Evolutionary conservation across 2,113 vertebrate species (phyloP).

Genomic region (Alces alces): DNA sequence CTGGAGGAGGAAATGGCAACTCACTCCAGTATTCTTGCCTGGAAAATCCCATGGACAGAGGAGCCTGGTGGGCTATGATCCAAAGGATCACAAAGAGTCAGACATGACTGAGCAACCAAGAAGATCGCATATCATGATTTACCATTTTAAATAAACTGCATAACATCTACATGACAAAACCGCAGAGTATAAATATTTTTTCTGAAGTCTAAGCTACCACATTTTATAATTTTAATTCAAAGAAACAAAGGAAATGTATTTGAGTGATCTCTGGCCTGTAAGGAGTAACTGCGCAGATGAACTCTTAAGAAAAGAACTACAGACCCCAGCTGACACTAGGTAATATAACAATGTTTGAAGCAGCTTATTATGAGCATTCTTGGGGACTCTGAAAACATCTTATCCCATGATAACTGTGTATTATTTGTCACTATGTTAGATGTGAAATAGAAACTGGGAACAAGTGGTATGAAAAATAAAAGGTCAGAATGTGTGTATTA

Average conservation of each 20-base stretch:
- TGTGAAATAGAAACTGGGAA: neutral
- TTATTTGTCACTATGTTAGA: neutral
- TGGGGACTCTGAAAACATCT: neutral
- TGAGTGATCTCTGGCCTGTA: neutral
- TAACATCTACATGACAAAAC: neutral
- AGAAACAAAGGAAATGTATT: neutral
- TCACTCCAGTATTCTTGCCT: neutral
- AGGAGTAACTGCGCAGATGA: neutral
- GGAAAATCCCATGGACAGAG: neutral
- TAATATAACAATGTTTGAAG: neutral
- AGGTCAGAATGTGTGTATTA: neutral
- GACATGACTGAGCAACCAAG: neutral
- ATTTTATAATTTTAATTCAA: slow-evolving; percentile 6
- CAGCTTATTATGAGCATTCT: neutral
- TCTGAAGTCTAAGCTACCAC: neutral
- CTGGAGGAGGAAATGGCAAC: neutral
- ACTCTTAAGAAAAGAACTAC: neutral
- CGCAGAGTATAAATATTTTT: neutral
- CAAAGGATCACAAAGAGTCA: neutral
- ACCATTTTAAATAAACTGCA: neutral
- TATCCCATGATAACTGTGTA: neutral
- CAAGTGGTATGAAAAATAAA: neutral
- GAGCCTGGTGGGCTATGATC: rapidly evolving
- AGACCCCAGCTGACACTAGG: neutral
- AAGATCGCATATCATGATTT: neutral